Base-by-base conservation (phyloP, 2,888 invertebrate species). In the Aleiodes leptofemur region DNA sequence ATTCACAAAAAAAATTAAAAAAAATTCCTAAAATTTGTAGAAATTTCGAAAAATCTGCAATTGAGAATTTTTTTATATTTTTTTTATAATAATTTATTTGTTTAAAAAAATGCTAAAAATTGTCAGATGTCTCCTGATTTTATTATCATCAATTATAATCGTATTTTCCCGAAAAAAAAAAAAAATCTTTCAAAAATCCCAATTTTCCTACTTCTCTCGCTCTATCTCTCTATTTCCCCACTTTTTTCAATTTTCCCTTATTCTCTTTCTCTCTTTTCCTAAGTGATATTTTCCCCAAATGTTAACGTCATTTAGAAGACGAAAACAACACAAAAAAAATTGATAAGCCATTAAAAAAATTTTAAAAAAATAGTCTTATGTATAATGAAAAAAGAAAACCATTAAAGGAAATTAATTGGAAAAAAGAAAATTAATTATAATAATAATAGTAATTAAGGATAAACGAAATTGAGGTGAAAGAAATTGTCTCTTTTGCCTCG, bases 261-360 rank as follows among this genome's bases (percentile, higher is more conserved):
- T 23, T 23, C 43, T 43, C 4, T 43, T 43, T 43, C 43, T 43
- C 43, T 43, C 43, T 43, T 43, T 38, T 3, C 38, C 43, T 43
- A 9, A 43, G 8, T 43, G 9, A 43, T 43, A 43, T 9, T 43
- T 43, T 43, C 2, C 9, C 43, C 48, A 5, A 69, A 55, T 61
- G 59, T 50, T 68, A 29, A 29, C 70, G 76, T 71, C 69, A 75
- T 72, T 76, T 76, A 75, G 48, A 69, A 71, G 61, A 57, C 53
- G 23, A 23, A 23, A 23, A 23, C 23, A 23, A 23, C n/a, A n/a
- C n/a, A n/a, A 53, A 72, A 48, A 74, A 72, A 69, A 73, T 64
- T 72, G 56, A 77, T 73, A 57, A 68, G 70, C 70, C 66, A 68
- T 38, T 53, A 1, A 23, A 23, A 23, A 23, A 23, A 70, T 70